A percentile compares a stretch with the other conserved stretches of the same genome.
Conservation (phyloP, 2,888 invertebrate genomes). For the Caenorhabditis sp. region DNA sequence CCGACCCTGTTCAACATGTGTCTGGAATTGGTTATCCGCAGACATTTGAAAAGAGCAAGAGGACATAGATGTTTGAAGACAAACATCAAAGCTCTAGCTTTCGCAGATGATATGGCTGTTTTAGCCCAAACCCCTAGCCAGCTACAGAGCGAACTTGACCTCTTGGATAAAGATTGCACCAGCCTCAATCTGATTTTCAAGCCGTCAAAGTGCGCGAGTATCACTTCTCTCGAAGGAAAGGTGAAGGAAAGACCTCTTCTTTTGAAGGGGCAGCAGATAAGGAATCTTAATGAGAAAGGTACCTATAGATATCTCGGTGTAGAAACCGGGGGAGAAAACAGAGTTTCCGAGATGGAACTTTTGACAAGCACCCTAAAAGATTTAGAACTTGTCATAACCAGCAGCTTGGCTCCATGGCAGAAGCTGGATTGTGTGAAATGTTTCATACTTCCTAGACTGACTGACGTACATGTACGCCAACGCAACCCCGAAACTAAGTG, state of each 20-base stretch:
- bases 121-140: constrained; percentile 2
- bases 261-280: constrained; percentile 5
- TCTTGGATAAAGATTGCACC: constrained; percentile 8
- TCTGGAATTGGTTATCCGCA: constrained; percentile 57
- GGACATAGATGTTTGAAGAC: too few relatives aligned
- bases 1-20: constrained; percentile 70
- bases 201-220: constrained; percentile 31
- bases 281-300: not conserved
- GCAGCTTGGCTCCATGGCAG: constrained; percentile 7
- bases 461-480: constrained; percentile 7
- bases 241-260: not conserved
- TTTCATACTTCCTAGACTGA: constrained; percentile 14
- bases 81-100: constrained; percentile 28
- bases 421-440: constrained; percentile 14
- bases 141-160: constrained; percentile 6
- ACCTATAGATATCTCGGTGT: constrained; percentile 25
- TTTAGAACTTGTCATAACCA: not conserved
- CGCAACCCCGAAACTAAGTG: not conserved
- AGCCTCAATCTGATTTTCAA: constrained; percentile 32
- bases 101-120: constrained; percentile 34
- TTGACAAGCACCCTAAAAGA: not conserved
- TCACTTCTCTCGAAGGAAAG: constrained; percentile 11
- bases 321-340: not conserved
- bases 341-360: constrained; percentile 1
- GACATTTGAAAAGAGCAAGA: not conserved